Base-by-base conservation (phyloP, 2,888 invertebrate genomes). In the Rhingia campestris region DNA sequence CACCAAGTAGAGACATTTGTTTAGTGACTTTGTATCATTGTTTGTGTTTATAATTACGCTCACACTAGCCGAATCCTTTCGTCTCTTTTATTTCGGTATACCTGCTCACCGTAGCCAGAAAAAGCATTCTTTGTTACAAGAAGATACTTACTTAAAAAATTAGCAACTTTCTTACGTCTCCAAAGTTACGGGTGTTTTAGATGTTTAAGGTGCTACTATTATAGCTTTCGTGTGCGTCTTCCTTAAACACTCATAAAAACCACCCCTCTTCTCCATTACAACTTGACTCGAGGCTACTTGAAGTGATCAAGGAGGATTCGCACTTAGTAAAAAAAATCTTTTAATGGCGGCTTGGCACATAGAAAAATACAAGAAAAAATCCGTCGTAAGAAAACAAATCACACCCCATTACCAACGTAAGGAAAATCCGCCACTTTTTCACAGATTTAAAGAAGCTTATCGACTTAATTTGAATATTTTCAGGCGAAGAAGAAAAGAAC, bases 371-470 rank as follows among this genome's bases (percentile, higher is more conserved):
- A 54, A 54, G 35, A 58, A 47, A 58, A 77, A 77, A 63, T 45
- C 66, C 22, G 43, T 54, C 58, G 47, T 70, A 84, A 61, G 84
- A 74, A 84, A 75, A 84, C 84, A 80, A 86, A 77, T 75, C 81
- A 75, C 79, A 76, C 86, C 79, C 81, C 80, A 80, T 86, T 86
- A 80, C 73, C 86, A 81, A 77, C 86, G 86, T 81, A 80, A 82
- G 73, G 84, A 86, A 86, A 86, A 86, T 86, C 81, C 88, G 87
- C 87, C 89, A 87, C 88, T 89, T 90, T 89, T 89, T 89, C 88
- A 89, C 89, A 89, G 91, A 90, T 90, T 91, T 90, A 87, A 86
- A 90, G 90, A 88, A 89, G 90, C 90, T 90, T 90, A 90, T 90
- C 91, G 90, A 84, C 84, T 84, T 84, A 84, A 84, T 84, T 84